These are phyloP conservation scores for Neodon shergylaensis DNA, from an alignment of 2,113 vertebrate genomes.

Conservation along the genomic window DNA sequence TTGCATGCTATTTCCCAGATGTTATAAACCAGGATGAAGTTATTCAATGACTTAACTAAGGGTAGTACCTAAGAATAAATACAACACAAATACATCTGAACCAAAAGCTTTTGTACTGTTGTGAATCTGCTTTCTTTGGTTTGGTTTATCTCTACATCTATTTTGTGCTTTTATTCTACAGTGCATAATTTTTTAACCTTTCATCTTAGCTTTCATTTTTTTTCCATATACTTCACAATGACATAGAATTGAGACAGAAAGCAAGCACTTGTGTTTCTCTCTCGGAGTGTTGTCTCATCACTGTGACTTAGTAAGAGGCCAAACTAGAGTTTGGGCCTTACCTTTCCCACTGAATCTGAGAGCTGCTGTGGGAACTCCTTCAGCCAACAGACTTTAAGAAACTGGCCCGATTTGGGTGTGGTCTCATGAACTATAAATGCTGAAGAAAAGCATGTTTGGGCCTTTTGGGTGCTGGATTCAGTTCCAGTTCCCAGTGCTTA, in stretches of 20 bases:
- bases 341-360: neutral
- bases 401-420: too few relatives aligned
- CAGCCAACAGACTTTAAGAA: too few relatives aligned
- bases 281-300: neutral
- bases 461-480: too few relatives aligned
- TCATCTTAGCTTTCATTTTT: neutral
- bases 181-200: neutral
- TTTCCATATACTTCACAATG: neutral
- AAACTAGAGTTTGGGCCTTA: neutral
- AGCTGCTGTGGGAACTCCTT: too few relatives aligned
- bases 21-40: neutral
- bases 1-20: neutral
- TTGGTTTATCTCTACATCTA: neutral
- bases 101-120: neutral
- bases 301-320: neutral
- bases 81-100: neutral
- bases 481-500: too few relatives aligned
- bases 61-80: neutral
- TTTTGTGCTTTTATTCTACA: neutral
- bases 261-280: neutral
- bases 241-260: neutral
- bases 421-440: too few relatives aligned
- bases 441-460: too few relatives aligned
- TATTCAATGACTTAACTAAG: neutral
- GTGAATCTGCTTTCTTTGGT: neutral